These are phyloP conservation scores for Lasioglossum albipes DNA, from an alignment of 1,140 invertebrate species.

Conservation along the genomic window DNA sequence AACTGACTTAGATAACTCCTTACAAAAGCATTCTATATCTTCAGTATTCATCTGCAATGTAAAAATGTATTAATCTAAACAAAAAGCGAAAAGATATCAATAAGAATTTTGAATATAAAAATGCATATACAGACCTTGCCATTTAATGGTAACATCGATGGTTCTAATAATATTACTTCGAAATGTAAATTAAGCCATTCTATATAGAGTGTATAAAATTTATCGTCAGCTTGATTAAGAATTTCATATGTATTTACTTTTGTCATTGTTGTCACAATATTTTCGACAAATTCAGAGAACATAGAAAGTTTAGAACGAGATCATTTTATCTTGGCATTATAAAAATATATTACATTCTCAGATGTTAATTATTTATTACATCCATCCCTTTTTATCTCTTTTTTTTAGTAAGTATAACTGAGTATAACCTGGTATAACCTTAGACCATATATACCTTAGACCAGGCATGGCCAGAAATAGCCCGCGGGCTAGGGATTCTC, in stretches of 20 bases:
- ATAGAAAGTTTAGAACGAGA: background rate
- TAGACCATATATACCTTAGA: too few species aligned
- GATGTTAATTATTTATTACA: background rate
- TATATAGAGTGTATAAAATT: constrained; percentile 41
- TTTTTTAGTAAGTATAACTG: too few species aligned
- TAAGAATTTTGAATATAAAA: background rate
- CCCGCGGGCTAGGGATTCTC: too few species aligned
- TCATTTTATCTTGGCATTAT: background rate
- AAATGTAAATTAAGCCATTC: constrained; percentile 51
- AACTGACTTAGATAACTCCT: constrained; percentile 38
- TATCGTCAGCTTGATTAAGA: constrained; percentile 48
- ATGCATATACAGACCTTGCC: constrained; percentile 45
- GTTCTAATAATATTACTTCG: constrained; percentile 46
- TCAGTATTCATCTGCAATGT: constrained; percentile 45
- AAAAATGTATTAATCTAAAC: constrained; percentile 4
- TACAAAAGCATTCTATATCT: constrained; percentile 33
- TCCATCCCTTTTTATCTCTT: background rate
- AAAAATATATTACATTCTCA: background rate
- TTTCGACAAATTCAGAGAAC: background rate
- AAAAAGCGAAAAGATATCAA: background rate
- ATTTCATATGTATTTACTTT: constrained; percentile 42
- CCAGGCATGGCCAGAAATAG: too few species aligned
- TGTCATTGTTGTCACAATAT: constrained; percentile 27
- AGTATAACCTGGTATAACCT: too few species aligned
- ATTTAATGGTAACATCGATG: constrained; percentile 24